Base-by-base conservation (phyloP, 2,888 invertebrate species). In the Stenodera caucasica region DNA sequence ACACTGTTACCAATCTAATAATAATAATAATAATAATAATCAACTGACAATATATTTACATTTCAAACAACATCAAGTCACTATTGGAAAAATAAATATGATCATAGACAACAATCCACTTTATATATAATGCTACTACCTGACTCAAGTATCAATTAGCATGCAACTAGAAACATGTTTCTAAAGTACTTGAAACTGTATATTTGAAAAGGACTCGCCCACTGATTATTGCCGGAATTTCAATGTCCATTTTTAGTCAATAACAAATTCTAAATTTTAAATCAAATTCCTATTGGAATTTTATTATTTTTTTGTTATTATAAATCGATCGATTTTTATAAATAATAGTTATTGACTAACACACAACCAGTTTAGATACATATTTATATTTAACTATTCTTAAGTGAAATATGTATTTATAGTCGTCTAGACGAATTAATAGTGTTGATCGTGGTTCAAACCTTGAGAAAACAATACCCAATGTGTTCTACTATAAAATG, bases 381-480 rank as follows among this genome's bases (percentile, higher is more conserved):
- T 18, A 45, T 30, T 8, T 45, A 45, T 45, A 45, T 45, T 23
- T 45, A 45, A 23, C 12, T 6, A 12, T 23, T 9, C 12, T 23
- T 55, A 53, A 35, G 58, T 62, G 55, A 63, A 58, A 65, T 62
- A 60, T 60, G 58, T 63, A 65, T 65, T 67, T 65, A 65, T 60
- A 51, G 54, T 55, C 45, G 67, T 67, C 67, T 67, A 67, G 65
- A 67, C 67, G 61, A 63, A 63, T 61, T 61, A 60, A 62, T 63
- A 55, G 59, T 12, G 49, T 56, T 64, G 51, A 35, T 51, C 55
- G 58, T 60, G 45, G 54, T 60, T 26, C 53, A 40, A 57, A 55
- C 52, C 58, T 49, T 40, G n/a, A 52, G 45, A 33, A 59, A 63
- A 58, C 60, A 67, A 62, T 65, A 57, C 61, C 57, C 60, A 33